phyloP scores from a whole-genome alignment of 1,140 invertebrate genomes.

The Phocides pigmalion region DNA sequence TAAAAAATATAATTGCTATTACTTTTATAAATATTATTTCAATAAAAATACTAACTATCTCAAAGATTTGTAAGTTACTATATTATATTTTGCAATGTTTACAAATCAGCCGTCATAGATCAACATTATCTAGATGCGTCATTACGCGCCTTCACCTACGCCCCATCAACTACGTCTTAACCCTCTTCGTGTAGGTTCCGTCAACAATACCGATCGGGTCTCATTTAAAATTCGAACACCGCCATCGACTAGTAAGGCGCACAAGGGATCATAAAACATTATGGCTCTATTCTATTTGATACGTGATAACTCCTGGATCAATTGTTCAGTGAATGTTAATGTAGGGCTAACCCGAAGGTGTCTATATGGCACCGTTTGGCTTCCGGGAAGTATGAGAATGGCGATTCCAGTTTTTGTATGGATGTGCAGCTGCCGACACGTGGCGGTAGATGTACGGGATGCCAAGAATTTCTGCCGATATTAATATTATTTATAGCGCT shows the following conservation, averaged over 20 bases:
- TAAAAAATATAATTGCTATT: too few species aligned
- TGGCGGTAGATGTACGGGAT: slow-evolving; percentile 7
- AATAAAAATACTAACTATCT: too few species aligned
- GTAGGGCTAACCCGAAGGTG: slow-evolving; percentile 58
- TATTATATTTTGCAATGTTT: too few species aligned
- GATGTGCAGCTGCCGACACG: slow-evolving; percentile 17
- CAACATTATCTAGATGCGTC: slow-evolving; percentile 29
- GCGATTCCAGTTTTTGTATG: slow-evolving; percentile 49
- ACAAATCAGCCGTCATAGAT: neutral
- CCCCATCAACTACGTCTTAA: slow-evolving; percentile 18
- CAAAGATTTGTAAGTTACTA: too few species aligned
- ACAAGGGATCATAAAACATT: slow-evolving; percentile 82
- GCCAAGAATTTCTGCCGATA: slow-evolving; percentile 31
- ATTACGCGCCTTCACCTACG: neutral
- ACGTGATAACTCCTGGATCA: slow-evolving; percentile 77
- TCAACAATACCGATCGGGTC: slow-evolving; percentile 50
- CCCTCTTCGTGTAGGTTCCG: slow-evolving; percentile 34
- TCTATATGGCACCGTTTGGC: slow-evolving; percentile 64
- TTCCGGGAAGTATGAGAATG: slow-evolving; percentile 72
- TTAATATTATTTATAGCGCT: slow-evolving; percentile 34
- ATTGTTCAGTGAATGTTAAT: slow-evolving; percentile 77
- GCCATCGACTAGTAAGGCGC: slow-evolving; percentile 69
- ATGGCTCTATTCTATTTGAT: slow-evolving; percentile 81
- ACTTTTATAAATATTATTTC: too few species aligned
- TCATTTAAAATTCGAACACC: slow-evolving; percentile 76